Base-by-base conservation (phyloP, 2,113 vertebrate genomes). In the Semnopithecus entellus region DNA sequence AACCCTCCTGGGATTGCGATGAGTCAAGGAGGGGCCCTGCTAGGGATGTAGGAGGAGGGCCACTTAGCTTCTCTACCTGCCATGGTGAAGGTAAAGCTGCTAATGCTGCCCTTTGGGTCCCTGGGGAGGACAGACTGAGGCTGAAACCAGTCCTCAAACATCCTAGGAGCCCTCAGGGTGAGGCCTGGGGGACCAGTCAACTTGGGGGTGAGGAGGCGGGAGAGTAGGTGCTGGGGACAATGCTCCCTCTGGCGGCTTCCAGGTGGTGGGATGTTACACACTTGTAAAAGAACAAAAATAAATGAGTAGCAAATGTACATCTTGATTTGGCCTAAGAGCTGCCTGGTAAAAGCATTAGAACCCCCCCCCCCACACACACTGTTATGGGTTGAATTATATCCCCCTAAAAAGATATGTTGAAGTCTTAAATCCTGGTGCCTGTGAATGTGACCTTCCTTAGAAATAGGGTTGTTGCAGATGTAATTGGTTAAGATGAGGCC, bases 331-430 rank as follows among this genome's bases (percentile, higher is more conserved):
- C 48, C 55, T 64, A 30, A 64, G 4, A 38, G 45, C 30, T 48
- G 27, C 35, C 2, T 55, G 11, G 10, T 59, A 68, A 87, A 23
- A 22, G n/a, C 32, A 50, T 81, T 27, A 82, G 55, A 12, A 52
- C 76, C 55, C 70, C 6, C 5, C 0, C 3, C 40, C 5, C 38
- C 22, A 2, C 2, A 11, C 2, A 3, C 48, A 22, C 57, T 59
- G 35, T 55, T 72, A 8, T 0, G 48, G 61, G 66, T 8, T 78
- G 72, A 55, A 45, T 25, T 27, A 7, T 50, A 45, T 76, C 32
- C 27, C 8, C n/a, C 32, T 16, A 4, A 64, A 89, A 89, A 40
- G 45, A 0, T 43, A 66, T 48, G 45, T 25, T 81, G 30, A 66
- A 32, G 3, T 55, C 66, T 75, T 86, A 30, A 38, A 14, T 25